A percentile compares a stretch with the other conserved stretches of the same genome.
Conservation (phyloP, 2,797 vertebrate species). For the Antrozous pallidus region DNA sequence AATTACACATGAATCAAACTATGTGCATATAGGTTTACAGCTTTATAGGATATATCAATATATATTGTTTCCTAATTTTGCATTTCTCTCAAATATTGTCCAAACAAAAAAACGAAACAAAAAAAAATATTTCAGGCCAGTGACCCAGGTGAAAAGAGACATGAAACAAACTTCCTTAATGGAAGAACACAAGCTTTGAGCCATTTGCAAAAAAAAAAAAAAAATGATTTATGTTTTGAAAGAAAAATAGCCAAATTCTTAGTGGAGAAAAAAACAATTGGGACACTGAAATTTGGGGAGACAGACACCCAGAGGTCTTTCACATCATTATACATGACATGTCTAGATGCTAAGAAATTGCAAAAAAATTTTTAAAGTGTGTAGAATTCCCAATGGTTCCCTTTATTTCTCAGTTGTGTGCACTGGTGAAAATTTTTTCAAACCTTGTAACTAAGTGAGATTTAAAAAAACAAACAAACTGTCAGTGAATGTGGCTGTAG, state of each 20-base stretch:
- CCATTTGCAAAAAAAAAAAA: slow-evolving; percentile 61
- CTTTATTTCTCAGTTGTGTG: slow-evolving; percentile 44
- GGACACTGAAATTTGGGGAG: neutral
- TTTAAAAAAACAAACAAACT: neutral
- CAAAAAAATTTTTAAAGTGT: neutral
- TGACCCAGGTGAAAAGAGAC: slow-evolving; percentile 57
- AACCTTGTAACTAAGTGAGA: neutral
- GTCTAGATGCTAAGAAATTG: slow-evolving; percentile 24
- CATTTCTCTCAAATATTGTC: neutral
- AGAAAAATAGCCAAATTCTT: slow-evolving; percentile 26
- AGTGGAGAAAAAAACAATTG: slow-evolving; percentile 19
- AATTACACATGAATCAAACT: neutral
- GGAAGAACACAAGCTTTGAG: slow-evolving; percentile 55
- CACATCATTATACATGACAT: neutral
- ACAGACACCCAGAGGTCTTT: neutral
- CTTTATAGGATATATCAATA: neutral
- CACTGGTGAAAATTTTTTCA: slow-evolving; percentile 40
- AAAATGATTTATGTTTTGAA: slow-evolving; percentile 48
- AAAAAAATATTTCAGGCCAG: slow-evolving; percentile 37
- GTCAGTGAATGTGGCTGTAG: neutral
- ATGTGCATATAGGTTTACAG: neutral
- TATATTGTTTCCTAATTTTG: neutral
- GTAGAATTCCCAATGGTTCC: neutral
- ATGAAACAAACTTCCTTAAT: slow-evolving; percentile 63
- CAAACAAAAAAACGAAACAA: slow-evolving; percentile 48